A percentile compares a stretch with the other conserved stretches of the same genome.
Evolutionary conservation across 2,888 invertebrate genomes (phyloP).

Genomic region (Brenthis daphne): DNA sequence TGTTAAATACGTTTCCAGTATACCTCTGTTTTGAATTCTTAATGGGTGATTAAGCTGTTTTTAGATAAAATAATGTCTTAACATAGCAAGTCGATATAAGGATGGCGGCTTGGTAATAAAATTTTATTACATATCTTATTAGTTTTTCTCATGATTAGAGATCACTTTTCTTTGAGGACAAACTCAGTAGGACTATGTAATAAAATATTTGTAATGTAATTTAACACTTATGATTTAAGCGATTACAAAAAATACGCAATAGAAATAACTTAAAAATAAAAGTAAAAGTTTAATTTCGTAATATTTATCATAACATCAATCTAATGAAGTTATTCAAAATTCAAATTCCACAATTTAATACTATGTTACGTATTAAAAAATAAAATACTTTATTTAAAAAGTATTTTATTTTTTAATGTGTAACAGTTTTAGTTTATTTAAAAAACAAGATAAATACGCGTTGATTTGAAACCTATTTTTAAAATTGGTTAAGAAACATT

Average conservation of each 20-base stretch:
- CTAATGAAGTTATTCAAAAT: too few relatives aligned
- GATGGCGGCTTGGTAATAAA: constrained; percentile 26
- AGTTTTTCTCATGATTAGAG: constrained; percentile 9
- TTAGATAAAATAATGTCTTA: constrained; percentile 35
- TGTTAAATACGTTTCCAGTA: constrained; percentile 31
- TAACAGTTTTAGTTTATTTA: too few relatives aligned
- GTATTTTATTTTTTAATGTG: too few relatives aligned
- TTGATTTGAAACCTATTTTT: too few relatives aligned
- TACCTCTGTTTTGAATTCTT: constrained; percentile 38
- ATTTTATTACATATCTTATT: constrained; percentile 19
- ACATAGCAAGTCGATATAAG: constrained; percentile 24
- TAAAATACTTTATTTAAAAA: too few relatives aligned
- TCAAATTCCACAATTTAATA: too few relatives aligned
- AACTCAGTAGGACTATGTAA: neutral
- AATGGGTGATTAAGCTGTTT: constrained; percentile 39
- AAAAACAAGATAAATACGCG: too few relatives aligned
- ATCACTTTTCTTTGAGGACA: constrained; percentile 1
- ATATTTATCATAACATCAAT: neutral
- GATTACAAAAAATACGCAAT: neutral
- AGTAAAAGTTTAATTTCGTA: neutral
- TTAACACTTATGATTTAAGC: constrained; percentile 2
- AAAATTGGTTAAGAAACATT: too few relatives aligned
- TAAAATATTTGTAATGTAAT: neutral
- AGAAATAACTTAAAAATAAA: neutral
- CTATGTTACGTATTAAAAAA: too few relatives aligned